Evolutionary conservation across 1,140 invertebrate genomes (phyloP).

Genomic region (Hyphantria cunea): DNA sequence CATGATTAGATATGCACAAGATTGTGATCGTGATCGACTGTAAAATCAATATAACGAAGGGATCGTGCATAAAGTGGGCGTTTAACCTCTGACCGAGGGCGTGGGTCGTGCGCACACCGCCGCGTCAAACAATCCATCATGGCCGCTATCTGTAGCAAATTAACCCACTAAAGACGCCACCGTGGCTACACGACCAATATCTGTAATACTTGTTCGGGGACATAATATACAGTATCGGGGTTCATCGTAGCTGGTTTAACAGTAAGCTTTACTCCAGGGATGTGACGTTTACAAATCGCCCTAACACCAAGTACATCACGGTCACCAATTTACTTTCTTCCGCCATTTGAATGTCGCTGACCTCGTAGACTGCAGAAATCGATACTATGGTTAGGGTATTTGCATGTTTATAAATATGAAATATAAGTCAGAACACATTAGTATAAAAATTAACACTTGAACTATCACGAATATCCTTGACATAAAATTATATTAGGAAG

Average conservation of each 20-base stretch:
- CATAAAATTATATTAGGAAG: too few species aligned
- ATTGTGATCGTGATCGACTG: conserved; percentile 58
- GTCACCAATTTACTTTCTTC: conserved; percentile 68
- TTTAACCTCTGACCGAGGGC: conserved; percentile 75
- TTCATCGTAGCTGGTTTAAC: conserved; percentile 25
- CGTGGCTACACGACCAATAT: conserved; percentile 43
- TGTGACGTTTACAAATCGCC: conserved; percentile 70
- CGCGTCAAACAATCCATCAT: conserved; percentile 73
- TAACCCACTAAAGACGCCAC: conserved; percentile 67
- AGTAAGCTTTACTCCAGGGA: conserved; percentile 46
- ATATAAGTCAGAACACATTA: conserved; percentile 13
- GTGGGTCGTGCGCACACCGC: conserved; percentile 58
- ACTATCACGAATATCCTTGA: too few species aligned
- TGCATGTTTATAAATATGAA: conserved; percentile 34
- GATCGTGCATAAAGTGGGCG: conserved; percentile 75
- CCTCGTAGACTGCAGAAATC: conserved; percentile 40
- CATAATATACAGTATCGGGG: conserved; percentile 6
- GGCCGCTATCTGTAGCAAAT: conserved; percentile 70
- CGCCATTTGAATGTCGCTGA: conserved; percentile 46
- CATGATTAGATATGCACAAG: conserved; percentile 45
- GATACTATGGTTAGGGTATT: conserved; percentile 45
- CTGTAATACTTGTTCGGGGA: conserved; percentile 22
- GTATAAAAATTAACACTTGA: background rate
- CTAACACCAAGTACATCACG: conserved; percentile 53
- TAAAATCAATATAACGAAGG: conserved; percentile 74